Percentiles rank a stretch among this genome's conserved stretches.
Evolutionary conservation across 2,888 invertebrate species (phyloP).

Genomic region (Watsonalla binaria): DNA sequence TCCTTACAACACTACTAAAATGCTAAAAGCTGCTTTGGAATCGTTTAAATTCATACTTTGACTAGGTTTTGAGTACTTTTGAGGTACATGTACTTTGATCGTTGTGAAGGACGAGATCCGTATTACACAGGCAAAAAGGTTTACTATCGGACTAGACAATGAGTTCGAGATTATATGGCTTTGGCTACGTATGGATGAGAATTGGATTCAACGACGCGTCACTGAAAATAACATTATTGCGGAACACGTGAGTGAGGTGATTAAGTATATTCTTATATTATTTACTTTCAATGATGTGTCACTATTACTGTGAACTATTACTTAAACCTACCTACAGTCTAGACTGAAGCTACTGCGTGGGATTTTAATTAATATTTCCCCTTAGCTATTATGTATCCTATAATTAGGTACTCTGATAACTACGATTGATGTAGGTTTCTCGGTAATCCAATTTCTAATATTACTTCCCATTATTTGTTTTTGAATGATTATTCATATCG

Average conservation of each 20-base stretch:
- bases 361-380: constrained; percentile 34
- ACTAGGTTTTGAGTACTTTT: background rate
- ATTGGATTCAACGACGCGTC: constrained; percentile 60
- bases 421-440: background rate
- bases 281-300: constrained; percentile 17
- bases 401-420: constrained; percentile 10
- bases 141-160: constrained; percentile 41
- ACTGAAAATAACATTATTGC: constrained; percentile 59
- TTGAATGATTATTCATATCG: no score
- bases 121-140: constrained; percentile 52
- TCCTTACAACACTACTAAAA: constrained; percentile 13
- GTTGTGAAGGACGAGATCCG: constrained; percentile 16
- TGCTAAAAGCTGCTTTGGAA: constrained; percentile 8
- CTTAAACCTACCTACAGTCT: constrained; percentile 12
- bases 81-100: background rate
- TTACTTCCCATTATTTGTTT: background rate
- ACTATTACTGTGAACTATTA: constrained; percentile 5
- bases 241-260: constrained; percentile 52
- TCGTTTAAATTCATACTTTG: constrained; percentile 17
- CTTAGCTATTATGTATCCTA: constrained; percentile 27
- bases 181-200: constrained; percentile 61
- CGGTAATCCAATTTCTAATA: background rate
- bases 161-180: constrained; percentile 60
- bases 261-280: constrained; percentile 39
- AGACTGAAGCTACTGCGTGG: constrained; percentile 24